A percentile compares a stretch with the other conserved stretches of the same genome.
Evolutionary conservation across 2,797 vertebrate species (phyloP).

Genomic region (Vultur gryphus): DNA sequence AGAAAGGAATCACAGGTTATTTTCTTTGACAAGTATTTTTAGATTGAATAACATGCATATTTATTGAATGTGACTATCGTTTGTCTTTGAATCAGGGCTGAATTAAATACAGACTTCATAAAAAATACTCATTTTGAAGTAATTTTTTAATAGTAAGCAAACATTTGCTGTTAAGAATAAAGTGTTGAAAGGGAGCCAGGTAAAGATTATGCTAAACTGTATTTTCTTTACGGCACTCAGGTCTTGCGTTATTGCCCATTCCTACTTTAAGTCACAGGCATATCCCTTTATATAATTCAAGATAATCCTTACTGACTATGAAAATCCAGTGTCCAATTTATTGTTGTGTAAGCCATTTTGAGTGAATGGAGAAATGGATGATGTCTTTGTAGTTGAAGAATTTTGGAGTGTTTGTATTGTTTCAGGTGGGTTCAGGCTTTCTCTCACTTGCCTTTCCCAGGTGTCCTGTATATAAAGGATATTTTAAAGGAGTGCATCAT

Average conservation of each 20-base stretch:
- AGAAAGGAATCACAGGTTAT: background rate
- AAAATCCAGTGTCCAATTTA: background rate
- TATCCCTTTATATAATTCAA: background rate
- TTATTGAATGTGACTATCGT: background rate
- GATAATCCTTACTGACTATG: background rate
- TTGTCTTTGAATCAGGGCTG: background rate
- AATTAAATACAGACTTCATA: background rate
- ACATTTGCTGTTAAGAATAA: background rate
- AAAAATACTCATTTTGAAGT: background rate
- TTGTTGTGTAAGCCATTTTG: background rate
- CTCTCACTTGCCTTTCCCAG: background rate
- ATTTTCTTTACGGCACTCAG: background rate
- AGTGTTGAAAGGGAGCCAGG: background rate
- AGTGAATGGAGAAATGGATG: background rate
- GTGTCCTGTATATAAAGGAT: background rate
- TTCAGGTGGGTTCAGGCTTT: background rate
- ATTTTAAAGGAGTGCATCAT: background rate
- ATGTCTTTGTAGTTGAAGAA: background rate
- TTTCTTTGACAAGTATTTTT: slow-evolving; percentile 15
- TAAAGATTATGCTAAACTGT: background rate
- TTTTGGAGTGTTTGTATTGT: background rate
- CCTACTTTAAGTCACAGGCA: background rate
- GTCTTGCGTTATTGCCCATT: background rate
- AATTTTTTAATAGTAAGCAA: background rate
- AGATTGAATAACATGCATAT: background rate